A percentile compares a stretch with the other conserved stretches of the same genome.
Conservation (phyloP, 2,113 vertebrate genomes). For the Cnemophilus loriae region DNA sequence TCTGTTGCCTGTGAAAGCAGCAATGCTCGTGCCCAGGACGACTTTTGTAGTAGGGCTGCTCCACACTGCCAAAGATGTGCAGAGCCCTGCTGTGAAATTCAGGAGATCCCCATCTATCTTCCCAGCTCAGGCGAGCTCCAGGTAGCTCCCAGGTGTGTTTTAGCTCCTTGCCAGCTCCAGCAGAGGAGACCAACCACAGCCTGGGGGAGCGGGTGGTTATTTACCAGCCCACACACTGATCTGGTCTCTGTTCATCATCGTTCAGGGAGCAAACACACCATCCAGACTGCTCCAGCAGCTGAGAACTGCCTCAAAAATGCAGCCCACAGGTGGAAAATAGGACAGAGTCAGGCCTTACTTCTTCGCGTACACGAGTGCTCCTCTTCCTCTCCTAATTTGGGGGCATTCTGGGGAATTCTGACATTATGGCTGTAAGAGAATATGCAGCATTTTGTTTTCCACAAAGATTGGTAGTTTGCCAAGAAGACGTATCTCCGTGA, state of each 20-base stretch:
- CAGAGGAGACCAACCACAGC: not conserved
- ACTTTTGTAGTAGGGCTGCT: not conserved
- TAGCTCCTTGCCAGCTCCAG: not conserved
- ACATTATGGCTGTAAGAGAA: not conserved
- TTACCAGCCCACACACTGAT: not conserved
- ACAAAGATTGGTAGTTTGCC: not conserved
- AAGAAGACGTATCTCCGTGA: not conserved
- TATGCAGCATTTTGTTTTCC: not conserved
- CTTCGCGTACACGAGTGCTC: fast-evolving
- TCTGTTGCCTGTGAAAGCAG: not conserved
- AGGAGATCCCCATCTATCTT: not conserved
- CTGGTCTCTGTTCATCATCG: fast-evolving
- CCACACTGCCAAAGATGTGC: not conserved
- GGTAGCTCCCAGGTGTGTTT: not conserved
- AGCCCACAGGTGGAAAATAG: not conserved
- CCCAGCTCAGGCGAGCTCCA: not conserved
- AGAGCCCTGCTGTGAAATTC: not conserved
- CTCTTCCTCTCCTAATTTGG: not conserved
- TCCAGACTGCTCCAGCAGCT: not conserved
- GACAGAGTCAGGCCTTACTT: not conserved
- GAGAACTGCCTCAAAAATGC: not conserved
- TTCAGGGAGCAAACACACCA: not conserved
- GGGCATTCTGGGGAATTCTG: not conserved
- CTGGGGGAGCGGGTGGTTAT: not conserved
- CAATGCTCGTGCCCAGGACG: not conserved